Evolutionary conservation across 2,888 invertebrate genomes (phyloP).

Genomic region (Himalopsyche japonica): DNA sequence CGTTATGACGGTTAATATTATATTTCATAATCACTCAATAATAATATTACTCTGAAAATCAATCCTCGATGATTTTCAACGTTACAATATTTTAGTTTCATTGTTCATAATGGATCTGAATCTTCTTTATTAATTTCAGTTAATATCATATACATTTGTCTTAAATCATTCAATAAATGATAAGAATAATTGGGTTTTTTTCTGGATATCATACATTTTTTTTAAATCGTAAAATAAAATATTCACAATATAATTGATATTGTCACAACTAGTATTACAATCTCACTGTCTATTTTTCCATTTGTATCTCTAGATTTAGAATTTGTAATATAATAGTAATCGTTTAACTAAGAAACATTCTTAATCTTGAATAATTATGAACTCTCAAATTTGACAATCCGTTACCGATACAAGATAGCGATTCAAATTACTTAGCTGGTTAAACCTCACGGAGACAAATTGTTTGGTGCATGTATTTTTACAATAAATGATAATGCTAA

Average conservation of each 20-base stretch:
- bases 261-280: neutral
- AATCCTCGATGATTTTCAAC: too few relatives aligned
- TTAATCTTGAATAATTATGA: neutral
- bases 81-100: too few relatives aligned
- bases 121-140: too few relatives aligned
- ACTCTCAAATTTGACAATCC: neutral
- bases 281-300: constrained; percentile 20
- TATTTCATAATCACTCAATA: too few relatives aligned
- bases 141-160: neutral
- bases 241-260: neutral
- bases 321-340: neutral
- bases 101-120: too few relatives aligned
- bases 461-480: neutral
- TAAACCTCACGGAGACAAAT: neutral
- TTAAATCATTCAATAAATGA: neutral
- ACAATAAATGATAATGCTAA: neutral
- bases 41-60: too few relatives aligned
- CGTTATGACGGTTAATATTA: too few relatives aligned
- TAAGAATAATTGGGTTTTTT: neutral
- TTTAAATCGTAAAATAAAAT: neutral
- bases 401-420: neutral
- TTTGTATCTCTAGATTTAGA: constrained; percentile 8
- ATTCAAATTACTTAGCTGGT: neutral
- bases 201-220: neutral
- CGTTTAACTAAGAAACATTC: neutral